phyloP scores from a whole-genome alignment of 2,797 vertebrate species.

The Phrynocephalus forsythii region DNA sequence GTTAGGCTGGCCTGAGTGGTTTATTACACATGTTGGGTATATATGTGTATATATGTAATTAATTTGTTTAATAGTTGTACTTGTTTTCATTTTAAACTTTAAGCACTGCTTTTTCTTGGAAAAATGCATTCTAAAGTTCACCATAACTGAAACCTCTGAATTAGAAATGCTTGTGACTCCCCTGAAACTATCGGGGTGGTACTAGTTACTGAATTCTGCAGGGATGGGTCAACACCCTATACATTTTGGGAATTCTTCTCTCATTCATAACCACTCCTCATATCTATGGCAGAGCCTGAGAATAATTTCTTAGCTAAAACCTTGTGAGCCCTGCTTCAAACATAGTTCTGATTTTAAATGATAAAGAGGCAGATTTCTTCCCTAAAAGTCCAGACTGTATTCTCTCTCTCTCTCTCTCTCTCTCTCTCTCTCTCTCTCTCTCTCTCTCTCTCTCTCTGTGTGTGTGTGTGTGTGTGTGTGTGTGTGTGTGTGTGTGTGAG shows the following conservation, averaged over 20 bases:
- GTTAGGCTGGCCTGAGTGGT: neutral
- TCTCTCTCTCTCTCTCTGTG: too few species aligned
- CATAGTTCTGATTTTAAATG: neutral
- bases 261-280: neutral
- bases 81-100: neutral
- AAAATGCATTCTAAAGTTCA: neutral
- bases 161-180: neutral
- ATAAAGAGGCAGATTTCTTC: neutral
- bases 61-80: neutral
- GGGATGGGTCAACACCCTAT: neutral
- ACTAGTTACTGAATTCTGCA: neutral
- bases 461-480: too few species aligned
- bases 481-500: too few species aligned
- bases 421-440: too few species aligned
- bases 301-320: neutral
- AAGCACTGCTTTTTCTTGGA: neutral
- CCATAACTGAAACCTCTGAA: neutral
- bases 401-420: too few species aligned
- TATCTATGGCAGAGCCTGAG: constrained; percentile 3
- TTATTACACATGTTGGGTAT: neutral
- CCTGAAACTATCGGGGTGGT: neutral
- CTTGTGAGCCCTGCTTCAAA: neutral
- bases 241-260: neutral
- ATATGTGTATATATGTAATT: neutral
- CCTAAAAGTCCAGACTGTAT: neutral